Base-by-base conservation (phyloP, 2,113 vertebrate genomes). In the Oryzias celebensis region DNA sequence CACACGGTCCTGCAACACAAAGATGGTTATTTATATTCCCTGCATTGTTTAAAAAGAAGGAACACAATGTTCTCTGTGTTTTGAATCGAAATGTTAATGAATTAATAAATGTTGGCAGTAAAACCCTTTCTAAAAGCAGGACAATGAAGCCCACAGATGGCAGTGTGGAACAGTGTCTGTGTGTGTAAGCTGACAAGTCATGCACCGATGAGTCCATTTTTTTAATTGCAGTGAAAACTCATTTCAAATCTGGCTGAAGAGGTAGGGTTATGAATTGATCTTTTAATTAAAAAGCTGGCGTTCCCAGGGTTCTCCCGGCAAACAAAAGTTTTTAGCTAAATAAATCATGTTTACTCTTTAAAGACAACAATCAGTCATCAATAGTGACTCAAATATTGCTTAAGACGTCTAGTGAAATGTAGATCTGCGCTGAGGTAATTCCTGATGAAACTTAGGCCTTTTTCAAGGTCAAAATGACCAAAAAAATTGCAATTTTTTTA, bases 141-240 rank as follows among this genome's bases (percentile, higher is more conserved):
- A 90, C 90, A 90, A 88, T 87, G 89, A 85, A 83, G 67, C 75
- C 74, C 61, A 75, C 83, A 90, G 89, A 90, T 88, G 81, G 86
- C 75, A 80, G 65, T 76, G 67, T 65, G 77, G 88, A 91, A 85
- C 74, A 81, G 76, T 85, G 85, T 85, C 79, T 90, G 80, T 89
- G 87, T 89, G 88, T 88, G 85, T 87, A 90, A 87, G 87, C 90
- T 90, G 91, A 92, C 91, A 92, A 92, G 92, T 92, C 89, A 91
- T 78, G 89, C 89, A 89, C 88, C 88, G 90, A 91, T 93, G 90
- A 91, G 87, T 88, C 84, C 79, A 87, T 90, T 89, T 85, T 36
- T 84, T 83, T 91, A 90, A 91, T 92, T 89, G 83, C 81, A 79
- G 83, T 87, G 85, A 87, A 88, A 92, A 85, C 89, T 84, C 78